Percentiles rank a stretch among this genome's conserved stretches.
phyloP scores from a whole-genome alignment of 1,140 invertebrate genomes.

The Drosophila equinoxialis region DNA sequence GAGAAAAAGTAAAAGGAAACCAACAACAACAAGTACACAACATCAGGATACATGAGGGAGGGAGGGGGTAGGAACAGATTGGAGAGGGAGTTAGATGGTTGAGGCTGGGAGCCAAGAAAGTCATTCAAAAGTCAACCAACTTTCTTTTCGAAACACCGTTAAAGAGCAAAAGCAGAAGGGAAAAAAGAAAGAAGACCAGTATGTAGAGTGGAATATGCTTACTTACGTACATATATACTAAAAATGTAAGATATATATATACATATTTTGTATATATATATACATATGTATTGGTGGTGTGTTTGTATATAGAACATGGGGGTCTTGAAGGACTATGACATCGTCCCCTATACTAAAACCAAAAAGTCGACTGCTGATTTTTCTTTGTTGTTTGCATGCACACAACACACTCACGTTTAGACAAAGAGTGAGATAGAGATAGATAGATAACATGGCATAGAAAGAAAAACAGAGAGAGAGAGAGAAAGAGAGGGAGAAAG shows the following conservation, averaged over 20 bases:
- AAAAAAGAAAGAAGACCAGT: constrained; percentile 28
- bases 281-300: neutral
- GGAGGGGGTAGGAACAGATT: neutral
- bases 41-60: neutral
- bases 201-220: constrained; percentile 29
- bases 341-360: constrained; percentile 28
- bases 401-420: constrained; percentile 47
- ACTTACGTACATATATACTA: constrained; percentile 1
- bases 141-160: constrained; percentile 80
- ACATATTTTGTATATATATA: neutral
- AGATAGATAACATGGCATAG: constrained; percentile 11
- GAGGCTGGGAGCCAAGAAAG: constrained; percentile 58
- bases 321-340: constrained; percentile 31
- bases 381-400: constrained; percentile 79
- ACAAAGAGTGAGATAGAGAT: constrained; percentile 19
- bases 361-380: constrained; percentile 73
- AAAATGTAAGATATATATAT: constrained; percentile 5
- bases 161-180: constrained; percentile 52
- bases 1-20: constrained; percentile 13
- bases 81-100: neutral
- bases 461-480: neutral
- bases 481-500: neutral
- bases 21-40: constrained; percentile 33
- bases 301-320: neutral
- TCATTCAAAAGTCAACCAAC: constrained; percentile 82